Evolutionary conservation across 2,888 invertebrate species (phyloP), one percentile per base, ranked within the genome.

Genomic region (Celastrina argiolus): DNA sequence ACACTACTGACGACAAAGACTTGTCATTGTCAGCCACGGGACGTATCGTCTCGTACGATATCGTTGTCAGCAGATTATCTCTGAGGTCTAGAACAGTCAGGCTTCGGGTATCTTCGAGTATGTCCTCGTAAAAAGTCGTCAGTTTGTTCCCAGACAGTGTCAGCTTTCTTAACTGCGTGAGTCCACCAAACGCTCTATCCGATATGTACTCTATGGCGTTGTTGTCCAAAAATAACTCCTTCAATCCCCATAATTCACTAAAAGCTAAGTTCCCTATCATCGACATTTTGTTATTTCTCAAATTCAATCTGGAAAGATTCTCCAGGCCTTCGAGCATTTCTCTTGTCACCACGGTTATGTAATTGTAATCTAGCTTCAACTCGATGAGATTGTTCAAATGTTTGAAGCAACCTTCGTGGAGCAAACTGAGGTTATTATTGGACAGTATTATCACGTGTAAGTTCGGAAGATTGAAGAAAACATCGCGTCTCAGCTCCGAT

Each of bases 401-500:
- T 72, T 93, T 93, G 80, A 96, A 97, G 64, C 98, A 95, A 70
- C 95, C 95, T 74, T 97, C 97, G 75, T 98, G 98, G 65, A 98
- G 91, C 56, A 94, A 92, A 75, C 95, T 95, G 67, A 99, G 91
- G 76, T 96, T 95, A 84, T 99, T 99, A 77, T 95, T 95, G 74
- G 97, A 96, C 68, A 98, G 89, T 76, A 94, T 94, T 68, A 99
- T 91, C 64, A 94, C 92, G 73, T 94, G 94, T 72, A 96, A 84
- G 64, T 93, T 92, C 0, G 96, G 96, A 69, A 96, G 81, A 76
- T 94, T 94, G 69, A 94, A 93, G 82, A 97, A 96, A 1, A 95
- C 95, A 74, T 94, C 93, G 65, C 94, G 91, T 77, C 94, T 94
- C 69, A 97, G 89, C 80, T 95, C 95, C 12, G 93, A 92, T 78